Percentiles rank a stretch among this genome's conserved stretches.
Evolutionary conservation across 2,797 vertebrate genomes (phyloP).

Genomic region (Pterois miles): DNA sequence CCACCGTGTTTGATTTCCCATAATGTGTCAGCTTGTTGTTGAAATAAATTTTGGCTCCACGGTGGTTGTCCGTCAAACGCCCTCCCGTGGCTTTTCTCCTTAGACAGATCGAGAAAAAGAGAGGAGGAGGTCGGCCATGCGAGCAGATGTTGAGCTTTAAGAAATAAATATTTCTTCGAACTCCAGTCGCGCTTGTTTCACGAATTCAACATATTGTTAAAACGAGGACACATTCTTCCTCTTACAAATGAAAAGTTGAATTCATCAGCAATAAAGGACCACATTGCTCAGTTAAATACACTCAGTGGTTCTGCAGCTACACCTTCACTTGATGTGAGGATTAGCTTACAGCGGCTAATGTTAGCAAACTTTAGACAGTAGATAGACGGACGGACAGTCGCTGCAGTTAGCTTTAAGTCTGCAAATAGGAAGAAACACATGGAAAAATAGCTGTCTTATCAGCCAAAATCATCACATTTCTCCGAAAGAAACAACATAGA

Average conservation of each 20-base stretch:
- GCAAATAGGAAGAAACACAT: neutral
- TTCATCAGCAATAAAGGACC: neutral
- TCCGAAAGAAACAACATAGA: neutral
- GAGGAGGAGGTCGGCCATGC: neutral
- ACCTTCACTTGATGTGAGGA: neutral
- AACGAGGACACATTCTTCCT: neutral
- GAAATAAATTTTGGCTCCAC: slow-evolving; percentile 69
- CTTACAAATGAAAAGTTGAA: neutral
- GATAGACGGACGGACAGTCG: too few relatives aligned
- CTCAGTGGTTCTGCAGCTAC: neutral
- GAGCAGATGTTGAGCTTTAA: slow-evolving; percentile 43
- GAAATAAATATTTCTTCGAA: slow-evolving; percentile 28
- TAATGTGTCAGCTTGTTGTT: slow-evolving; percentile 78
- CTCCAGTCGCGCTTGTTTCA: slow-evolving; percentile 11
- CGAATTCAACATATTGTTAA: neutral
- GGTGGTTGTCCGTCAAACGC: slow-evolving; percentile 68
- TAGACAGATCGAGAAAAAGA: slow-evolving; percentile 25
- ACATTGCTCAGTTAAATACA: neutral
- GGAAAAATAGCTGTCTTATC: neutral
- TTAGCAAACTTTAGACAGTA: neutral
- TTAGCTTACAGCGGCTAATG: neutral
- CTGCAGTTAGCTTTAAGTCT: neutral
- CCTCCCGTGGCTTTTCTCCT: slow-evolving; percentile 44
- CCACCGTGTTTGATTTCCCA: slow-evolving; percentile 77
- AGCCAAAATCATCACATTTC: neutral